Conservation (phyloP, 2,797 vertebrate genomes). For the Phoxinus dragarum region DNA sequence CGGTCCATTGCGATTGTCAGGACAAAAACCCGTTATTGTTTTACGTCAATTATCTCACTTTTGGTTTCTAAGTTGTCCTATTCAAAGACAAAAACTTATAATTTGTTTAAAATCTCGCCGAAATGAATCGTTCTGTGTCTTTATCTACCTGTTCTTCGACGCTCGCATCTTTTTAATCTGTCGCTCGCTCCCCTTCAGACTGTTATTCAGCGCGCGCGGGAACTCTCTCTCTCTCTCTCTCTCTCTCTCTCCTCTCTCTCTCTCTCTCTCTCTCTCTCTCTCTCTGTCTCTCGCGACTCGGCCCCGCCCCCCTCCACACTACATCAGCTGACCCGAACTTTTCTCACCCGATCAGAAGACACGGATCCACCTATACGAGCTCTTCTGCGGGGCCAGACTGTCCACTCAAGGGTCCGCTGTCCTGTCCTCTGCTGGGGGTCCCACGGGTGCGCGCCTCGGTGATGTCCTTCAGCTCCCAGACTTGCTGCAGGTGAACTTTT, state of each 20-base stretch:
- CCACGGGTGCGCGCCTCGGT: conserved; percentile 8
- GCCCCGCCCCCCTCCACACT: conserved; percentile 26
- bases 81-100: not conserved
- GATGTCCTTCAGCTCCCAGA: conserved; percentile 45
- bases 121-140: too few relatives aligned
- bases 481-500: conserved; percentile 53
- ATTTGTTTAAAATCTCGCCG: not conserved
- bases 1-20: too few relatives aligned
- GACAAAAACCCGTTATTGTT: not conserved
- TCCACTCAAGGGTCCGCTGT: not conserved
- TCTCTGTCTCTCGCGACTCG: conserved; percentile 13
- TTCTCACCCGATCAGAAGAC: conserved; percentile 22
- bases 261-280: too few relatives aligned
- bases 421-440: conserved; percentile 3
- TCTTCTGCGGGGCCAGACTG: not conserved
- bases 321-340: conserved; percentile 18
- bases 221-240: not conserved
- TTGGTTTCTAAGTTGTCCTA: not conserved
- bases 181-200: not conserved
- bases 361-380: not conserved
- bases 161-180: not conserved
- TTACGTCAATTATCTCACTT: not conserved
- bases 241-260: not conserved
- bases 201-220: not conserved
- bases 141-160: not conserved